These are phyloP conservation scores for Drosophila eugracilis DNA, from an alignment of 1,140 invertebrate genomes.

Conservation along the genomic window DNA sequence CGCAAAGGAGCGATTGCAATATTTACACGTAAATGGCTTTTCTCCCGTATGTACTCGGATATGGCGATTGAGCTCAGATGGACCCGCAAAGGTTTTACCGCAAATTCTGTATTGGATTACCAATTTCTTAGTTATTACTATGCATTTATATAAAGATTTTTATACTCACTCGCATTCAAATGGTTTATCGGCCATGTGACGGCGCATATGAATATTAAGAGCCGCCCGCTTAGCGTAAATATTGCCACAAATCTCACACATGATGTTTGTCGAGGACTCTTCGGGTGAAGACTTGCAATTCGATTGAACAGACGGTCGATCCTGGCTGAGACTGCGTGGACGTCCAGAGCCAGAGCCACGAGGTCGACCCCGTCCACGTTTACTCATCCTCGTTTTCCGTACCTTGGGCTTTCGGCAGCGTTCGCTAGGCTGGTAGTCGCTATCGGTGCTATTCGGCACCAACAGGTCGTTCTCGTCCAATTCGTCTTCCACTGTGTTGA, in stretches of 20 bases:
- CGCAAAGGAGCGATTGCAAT: constrained; percentile 90
- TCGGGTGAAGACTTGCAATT: constrained; percentile 44
- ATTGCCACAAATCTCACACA: constrained; percentile 81
- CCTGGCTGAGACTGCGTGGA: background rate
- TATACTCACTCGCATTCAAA: constrained; percentile 78
- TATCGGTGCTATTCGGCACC: constrained; percentile 54
- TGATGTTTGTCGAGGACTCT: constrained; percentile 68
- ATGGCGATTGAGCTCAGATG: constrained; percentile 75
- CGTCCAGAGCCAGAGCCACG: constrained; percentile 16
- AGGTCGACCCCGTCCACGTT: constrained; percentile 61
- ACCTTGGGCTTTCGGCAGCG: constrained; percentile 49
- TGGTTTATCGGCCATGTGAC: constrained; percentile 77
- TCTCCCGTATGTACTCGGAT: constrained; percentile 81
- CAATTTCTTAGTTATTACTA: background rate
- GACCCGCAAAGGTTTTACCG: constrained; percentile 74
- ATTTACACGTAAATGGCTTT: constrained; percentile 89
- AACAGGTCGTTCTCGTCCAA: constrained; percentile 53
- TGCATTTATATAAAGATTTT: background rate
- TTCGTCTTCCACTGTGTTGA: constrained; percentile 43
- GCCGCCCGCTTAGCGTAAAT: constrained; percentile 76
- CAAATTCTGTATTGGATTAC: constrained; percentile 61
- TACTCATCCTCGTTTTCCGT: constrained; percentile 43
- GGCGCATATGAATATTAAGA: constrained; percentile 80
- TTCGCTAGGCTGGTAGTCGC: constrained; percentile 63
- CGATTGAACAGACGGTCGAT: constrained; percentile 5